Conservation (phyloP, 1,140 invertebrate species). For the Branchinecta lindahli region DNA sequence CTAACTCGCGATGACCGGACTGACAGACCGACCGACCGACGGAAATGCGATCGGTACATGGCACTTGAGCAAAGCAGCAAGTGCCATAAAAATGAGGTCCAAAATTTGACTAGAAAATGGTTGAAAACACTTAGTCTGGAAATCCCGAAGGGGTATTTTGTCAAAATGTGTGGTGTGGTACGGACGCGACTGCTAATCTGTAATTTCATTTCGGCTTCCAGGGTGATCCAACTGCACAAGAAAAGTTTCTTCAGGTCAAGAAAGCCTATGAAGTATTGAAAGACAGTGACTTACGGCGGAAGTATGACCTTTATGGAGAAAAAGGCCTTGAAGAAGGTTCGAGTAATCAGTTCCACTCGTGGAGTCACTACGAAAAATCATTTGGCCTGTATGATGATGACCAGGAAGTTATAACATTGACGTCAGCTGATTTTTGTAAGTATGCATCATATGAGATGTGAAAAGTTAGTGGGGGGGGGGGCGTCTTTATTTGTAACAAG, state of each 20-base stretch:
- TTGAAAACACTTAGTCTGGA: too few species aligned
- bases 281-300: slow-evolving; percentile 56
- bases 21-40: too few species aligned
- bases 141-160: too few species aligned
- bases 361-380: slow-evolving; percentile 64
- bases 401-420: slow-evolving; percentile 58
- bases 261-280: slow-evolving; percentile 70
- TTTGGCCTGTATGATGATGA: slow-evolving; percentile 82
- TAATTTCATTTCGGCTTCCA: slow-evolving; percentile 28
- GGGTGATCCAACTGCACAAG: slow-evolving; percentile 53
- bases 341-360: slow-evolving; percentile 50
- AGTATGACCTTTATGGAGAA: slow-evolving; percentile 65
- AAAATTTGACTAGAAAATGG: too few species aligned
- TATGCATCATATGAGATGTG: slow-evolving; percentile 20
- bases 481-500: too few species aligned
- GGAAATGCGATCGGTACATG: too few species aligned
- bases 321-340: slow-evolving; percentile 35
- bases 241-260: slow-evolving; percentile 57
- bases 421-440: slow-evolving; percentile 56
- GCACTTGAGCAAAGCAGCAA: too few species aligned
- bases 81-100: too few species aligned
- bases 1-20: too few species aligned
- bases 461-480: not conserved
- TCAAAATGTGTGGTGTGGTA: too few species aligned
- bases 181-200: too few species aligned